These are phyloP conservation scores for Bellardia pandia DNA, from an alignment of 2,888 invertebrate species.

Conservation along the genomic window DNA sequence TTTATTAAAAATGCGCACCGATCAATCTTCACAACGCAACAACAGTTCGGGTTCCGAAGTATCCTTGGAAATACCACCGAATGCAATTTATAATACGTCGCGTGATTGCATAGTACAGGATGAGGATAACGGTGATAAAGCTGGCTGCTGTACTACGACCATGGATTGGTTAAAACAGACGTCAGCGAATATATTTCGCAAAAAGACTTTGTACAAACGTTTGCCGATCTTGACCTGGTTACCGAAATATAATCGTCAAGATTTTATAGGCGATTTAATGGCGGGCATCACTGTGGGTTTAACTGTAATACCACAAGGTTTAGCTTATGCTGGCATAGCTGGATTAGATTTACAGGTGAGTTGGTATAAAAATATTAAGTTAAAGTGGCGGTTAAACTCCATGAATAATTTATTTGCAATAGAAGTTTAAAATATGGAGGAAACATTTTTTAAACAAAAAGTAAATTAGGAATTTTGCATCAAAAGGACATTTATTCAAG, in stretches of 20 bases:
- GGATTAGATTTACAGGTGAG: constrained; percentile 89
- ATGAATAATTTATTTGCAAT: too few species aligned
- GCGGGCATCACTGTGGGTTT: constrained; percentile 95
- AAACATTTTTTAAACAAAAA: too few species aligned
- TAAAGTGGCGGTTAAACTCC: background rate
- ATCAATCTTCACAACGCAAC: constrained; percentile 71
- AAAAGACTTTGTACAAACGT: constrained; percentile 90
- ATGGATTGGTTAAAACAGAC: constrained; percentile 80
- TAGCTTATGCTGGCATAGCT: constrained; percentile 92
- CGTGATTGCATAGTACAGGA: constrained; percentile 85
- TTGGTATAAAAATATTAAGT: constrained; percentile 21
- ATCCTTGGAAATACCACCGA: constrained; percentile 82
- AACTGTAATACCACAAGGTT: constrained; percentile 89
- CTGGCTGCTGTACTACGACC: constrained; percentile 77
- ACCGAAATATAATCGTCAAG: constrained; percentile 89
- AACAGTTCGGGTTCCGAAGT: constrained; percentile 78
- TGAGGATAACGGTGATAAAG: constrained; percentile 79
- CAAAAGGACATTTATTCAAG: too few species aligned
- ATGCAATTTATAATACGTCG: constrained; percentile 81
- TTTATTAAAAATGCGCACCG: constrained; percentile 68
- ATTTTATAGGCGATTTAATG: constrained; percentile 93
- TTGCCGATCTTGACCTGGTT: constrained; percentile 92
- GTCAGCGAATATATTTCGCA: constrained; percentile 86
- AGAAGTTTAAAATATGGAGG: too few species aligned
- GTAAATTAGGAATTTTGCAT: too few species aligned